Evolutionary conservation across 2,113 vertebrate species (phyloP), one percentile per base, ranked within the genome.

Genomic region (Tragelaphus scriptus): DNA sequence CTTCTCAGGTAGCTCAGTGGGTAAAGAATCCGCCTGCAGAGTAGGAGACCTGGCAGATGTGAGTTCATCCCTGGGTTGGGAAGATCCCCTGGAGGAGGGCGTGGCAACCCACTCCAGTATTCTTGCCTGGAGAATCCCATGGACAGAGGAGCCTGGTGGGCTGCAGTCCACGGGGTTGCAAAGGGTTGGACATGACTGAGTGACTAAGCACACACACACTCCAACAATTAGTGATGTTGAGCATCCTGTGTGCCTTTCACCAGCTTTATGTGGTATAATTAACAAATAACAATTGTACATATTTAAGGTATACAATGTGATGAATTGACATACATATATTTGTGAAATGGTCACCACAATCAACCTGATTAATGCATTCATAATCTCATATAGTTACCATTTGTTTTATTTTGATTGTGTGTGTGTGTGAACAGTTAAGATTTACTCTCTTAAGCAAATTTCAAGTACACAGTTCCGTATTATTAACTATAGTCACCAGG

Each of bases 11-110:
- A 71, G 68, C 21, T 71, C 19, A 71, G 19, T 23, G 68, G 68
- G 68, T 71, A 40, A 71, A 71, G 68, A 40, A 71, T 71, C 68
- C 11, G 0, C 68, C n/a, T 71, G 68, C 10, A 12, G 10, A 23
- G 19, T 19, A 71, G n/a, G n/a, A 71, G 19, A 23, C 68, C n/a
- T 23, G 10, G 68, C 10, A 71, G n/a, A 40, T 0, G 3, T 1
- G 5, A 75, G 68, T 40, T 75, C 0, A 40, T 40, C 68, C n/a
- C 68, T 75, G n/a, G 19, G 19, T 23, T 75, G n/a, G 23, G 68
- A 75, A 23, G 2, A 23, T 13, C 19, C 68, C 68, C n/a, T 40
- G 10, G 19, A 75, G 5, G 68, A 40, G 5, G 19, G 68, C 2
- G 13, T 71, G 11, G 5, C 44, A 44, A 44, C 44, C 44, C 44